Percentiles rank a stretch among this genome's conserved stretches.
These are phyloP conservation scores for Rhizomys pruinosus DNA, from an alignment of 2,113 vertebrate genomes.

Conservation along the genomic window DNA sequence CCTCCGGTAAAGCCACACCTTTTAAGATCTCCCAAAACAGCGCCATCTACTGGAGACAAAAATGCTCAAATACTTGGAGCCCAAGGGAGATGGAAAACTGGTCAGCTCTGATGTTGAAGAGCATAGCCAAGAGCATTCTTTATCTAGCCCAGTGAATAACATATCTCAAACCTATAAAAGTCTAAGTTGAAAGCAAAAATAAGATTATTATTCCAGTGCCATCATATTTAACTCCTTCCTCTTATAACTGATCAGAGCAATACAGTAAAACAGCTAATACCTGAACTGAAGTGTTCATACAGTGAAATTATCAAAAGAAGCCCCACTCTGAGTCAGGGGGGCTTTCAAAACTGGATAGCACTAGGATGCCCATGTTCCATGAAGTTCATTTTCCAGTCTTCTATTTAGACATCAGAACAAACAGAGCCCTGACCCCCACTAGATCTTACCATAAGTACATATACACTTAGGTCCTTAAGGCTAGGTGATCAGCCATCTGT, in stretches of 20 bases:
- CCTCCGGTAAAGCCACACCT: too few relatives aligned
- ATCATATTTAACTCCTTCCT: conserved; percentile 14
- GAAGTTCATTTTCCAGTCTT: conserved; percentile 80
- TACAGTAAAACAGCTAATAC: neutral
- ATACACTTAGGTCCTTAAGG: conserved; percentile 62
- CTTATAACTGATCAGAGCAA: neutral
- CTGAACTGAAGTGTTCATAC: neutral
- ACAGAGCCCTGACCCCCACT: conserved; percentile 71
- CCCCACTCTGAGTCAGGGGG: too few relatives aligned
- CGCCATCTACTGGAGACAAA: too few relatives aligned
- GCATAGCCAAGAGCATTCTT: neutral
- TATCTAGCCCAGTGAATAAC: neutral
- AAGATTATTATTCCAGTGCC: neutral
- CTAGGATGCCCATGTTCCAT: conserved; percentile 72
- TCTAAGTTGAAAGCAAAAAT: conserved; percentile 22
- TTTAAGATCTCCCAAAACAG: too few relatives aligned
- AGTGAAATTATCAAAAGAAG: neutral
- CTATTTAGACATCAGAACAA: conserved; percentile 75
- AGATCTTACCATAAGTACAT: conserved; percentile 76
- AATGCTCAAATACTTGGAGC: too few relatives aligned
- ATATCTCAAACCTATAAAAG: conserved; percentile 6
- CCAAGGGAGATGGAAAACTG: too few relatives aligned
- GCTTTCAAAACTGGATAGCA: conserved; percentile 57
- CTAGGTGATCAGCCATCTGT: conserved; percentile 73
- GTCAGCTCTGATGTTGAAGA: neutral